phyloP scores from a whole-genome alignment of 2,888 invertebrate species.

The Polietes domitor region DNA sequence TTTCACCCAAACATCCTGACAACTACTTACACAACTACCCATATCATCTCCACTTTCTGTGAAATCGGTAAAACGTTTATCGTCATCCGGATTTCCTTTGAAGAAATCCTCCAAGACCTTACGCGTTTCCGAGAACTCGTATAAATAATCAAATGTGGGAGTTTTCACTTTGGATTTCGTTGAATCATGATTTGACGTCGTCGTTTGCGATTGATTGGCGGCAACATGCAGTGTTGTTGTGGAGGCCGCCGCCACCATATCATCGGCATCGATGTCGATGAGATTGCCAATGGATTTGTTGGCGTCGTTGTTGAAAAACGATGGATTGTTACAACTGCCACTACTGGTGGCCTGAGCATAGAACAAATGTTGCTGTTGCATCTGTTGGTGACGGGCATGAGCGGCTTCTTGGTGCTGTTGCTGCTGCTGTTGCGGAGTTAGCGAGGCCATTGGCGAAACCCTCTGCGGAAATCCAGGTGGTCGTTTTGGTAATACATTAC shows the following conservation, averaged over 20 bases:
- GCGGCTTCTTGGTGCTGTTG: conserved; percentile 66
- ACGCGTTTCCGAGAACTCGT: conserved; percentile 95
- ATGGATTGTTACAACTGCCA: conserved; percentile 56
- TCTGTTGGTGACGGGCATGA: conserved; percentile 61
- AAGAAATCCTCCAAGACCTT: conserved; percentile 96
- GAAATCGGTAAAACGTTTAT: conserved; percentile 80
- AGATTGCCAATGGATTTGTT: conserved; percentile 74
- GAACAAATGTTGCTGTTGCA: conserved; percentile 66
- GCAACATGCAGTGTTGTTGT: conserved; percentile 17
- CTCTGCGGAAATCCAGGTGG: conserved; percentile 91
- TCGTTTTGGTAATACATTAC: conserved; percentile 85
- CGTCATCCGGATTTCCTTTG: conserved; percentile 86
- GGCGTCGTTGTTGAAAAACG: conserved; percentile 62
- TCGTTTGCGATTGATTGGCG: conserved; percentile 33
- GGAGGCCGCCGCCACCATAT: conserved; percentile 52
- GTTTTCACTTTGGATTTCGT: conserved; percentile 74
- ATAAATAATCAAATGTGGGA: conserved; percentile 92
- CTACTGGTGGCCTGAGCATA: conserved; percentile 62
- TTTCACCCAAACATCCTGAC: too few species aligned
- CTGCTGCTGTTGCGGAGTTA: conserved; percentile 64
- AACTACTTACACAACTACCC: conserved; percentile 78
- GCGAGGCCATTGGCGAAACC: conserved; percentile 73
- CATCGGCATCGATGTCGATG: conserved; percentile 74
- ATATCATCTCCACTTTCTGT: conserved; percentile 79
- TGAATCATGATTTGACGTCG: conserved; percentile 48